Percentiles rank a stretch among this genome's conserved stretches.
Conservation (phyloP, 2,113 vertebrate genomes). For the Aleadryas rufinucha region DNA sequence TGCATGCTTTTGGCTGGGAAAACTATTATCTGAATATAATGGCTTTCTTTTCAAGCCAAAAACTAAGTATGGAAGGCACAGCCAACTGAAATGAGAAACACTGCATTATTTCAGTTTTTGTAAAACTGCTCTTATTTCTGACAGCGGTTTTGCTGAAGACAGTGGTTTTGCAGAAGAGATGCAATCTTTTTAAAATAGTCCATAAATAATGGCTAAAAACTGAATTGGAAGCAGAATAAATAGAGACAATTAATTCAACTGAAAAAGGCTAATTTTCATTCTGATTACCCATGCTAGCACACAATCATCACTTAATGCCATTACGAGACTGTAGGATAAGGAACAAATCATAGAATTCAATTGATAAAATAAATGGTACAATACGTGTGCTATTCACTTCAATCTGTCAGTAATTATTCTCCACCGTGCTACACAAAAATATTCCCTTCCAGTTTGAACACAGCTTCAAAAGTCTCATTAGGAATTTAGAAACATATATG, state of each 20-base stretch:
- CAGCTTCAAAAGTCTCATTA: conserved; percentile 12
- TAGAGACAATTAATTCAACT: conserved; percentile 55
- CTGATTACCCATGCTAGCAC: conserved; percentile 37
- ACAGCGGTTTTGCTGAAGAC: conserved; percentile 63
- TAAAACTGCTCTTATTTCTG: conserved; percentile 48
- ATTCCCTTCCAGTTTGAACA: conserved; percentile 22
- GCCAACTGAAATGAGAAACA: conserved; percentile 44
- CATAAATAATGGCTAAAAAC: conserved; percentile 57
- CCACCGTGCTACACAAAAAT: neutral
- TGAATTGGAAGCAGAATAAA: conserved; percentile 57
- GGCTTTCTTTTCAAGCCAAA: conserved; percentile 56
- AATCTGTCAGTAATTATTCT: conserved; percentile 29
- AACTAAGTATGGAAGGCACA: conserved; percentile 41
- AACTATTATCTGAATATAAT: conserved; percentile 62
- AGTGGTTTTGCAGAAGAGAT: conserved; percentile 52
- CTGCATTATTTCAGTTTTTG: conserved; percentile 37
- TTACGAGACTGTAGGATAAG: conserved; percentile 15
- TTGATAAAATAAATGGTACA: conserved; percentile 48
- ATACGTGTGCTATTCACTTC: neutral
- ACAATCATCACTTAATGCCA: conserved; percentile 45
- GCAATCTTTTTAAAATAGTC: conserved; percentile 51
- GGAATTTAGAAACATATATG: neutral
- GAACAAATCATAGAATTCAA: conserved; percentile 34
- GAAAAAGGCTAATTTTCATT: conserved; percentile 59
- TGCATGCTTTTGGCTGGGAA: conserved; percentile 44